phyloP scores from a whole-genome alignment of 37 sponge, comb jelly and placozoan genomes.

The Spongilla lacustris region DNA sequence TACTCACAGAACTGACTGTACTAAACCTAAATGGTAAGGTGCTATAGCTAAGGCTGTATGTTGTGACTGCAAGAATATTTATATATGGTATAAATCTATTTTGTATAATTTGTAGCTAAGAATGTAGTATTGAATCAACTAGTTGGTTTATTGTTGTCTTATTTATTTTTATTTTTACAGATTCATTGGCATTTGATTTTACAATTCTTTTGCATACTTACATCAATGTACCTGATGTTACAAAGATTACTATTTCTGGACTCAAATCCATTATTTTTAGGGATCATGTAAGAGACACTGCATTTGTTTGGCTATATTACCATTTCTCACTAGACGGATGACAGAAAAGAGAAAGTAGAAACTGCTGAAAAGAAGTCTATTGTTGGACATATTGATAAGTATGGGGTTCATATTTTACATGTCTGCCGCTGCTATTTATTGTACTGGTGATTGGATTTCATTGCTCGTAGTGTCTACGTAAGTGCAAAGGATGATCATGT shows the following conservation, averaged over 20 bases:
- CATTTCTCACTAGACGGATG: slow-evolving; percentile 33
- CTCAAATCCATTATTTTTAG: slow-evolving; percentile 63
- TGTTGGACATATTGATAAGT: slow-evolving; percentile 73
- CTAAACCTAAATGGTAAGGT: too few relatives aligned
- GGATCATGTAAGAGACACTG: slow-evolving; percentile 65
- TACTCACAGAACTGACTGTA: background rate
- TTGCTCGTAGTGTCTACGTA: slow-evolving; percentile 69
- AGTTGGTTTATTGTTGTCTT: too few relatives aligned
- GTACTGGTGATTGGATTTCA: too few relatives aligned
- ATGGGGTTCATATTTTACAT: too few relatives aligned
- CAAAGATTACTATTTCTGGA: slow-evolving; percentile 81
- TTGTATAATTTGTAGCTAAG: too few relatives aligned
- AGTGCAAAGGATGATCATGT: slow-evolving; percentile 64
- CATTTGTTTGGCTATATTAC: too few relatives aligned
- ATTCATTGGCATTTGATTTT: slow-evolving; percentile 65
- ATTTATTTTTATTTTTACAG: too few relatives aligned
- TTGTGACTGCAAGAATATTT: too few relatives aligned
- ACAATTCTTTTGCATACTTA: slow-evolving; percentile 92
- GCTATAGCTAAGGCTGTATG: too few relatives aligned
- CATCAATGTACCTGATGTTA: slow-evolving; percentile 73
- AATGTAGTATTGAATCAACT: too few relatives aligned
- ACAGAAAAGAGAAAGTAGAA: slow-evolving; percentile 47
- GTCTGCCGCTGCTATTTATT: too few relatives aligned
- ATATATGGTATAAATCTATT: too few relatives aligned
- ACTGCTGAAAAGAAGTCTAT: slow-evolving; percentile 53